These are phyloP conservation scores for Drosophila recens DNA, from an alignment of 2,888 invertebrate species.

Conservation along the genomic window DNA sequence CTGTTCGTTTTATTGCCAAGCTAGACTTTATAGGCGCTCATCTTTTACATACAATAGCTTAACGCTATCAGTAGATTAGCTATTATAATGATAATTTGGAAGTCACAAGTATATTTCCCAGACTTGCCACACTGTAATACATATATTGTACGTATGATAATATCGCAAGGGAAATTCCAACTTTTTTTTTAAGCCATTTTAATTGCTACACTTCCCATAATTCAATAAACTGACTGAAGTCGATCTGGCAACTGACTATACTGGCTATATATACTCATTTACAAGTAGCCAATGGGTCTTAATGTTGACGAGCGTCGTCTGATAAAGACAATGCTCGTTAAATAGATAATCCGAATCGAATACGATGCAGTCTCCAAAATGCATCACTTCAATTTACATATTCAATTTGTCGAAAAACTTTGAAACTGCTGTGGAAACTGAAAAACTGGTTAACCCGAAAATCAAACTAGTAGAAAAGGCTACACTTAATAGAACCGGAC, in stretches of 20 bases:
- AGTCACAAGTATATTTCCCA: slow-evolving; percentile 34
- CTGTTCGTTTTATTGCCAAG: not conserved
- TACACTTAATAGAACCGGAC: not conserved
- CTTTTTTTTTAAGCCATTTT: slow-evolving; percentile 4
- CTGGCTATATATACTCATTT: not conserved
- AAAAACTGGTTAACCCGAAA: slow-evolving; percentile 9
- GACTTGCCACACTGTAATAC: slow-evolving; percentile 2
- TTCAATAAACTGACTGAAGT: not conserved
- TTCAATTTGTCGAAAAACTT: slow-evolving; percentile 8
- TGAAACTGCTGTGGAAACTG: slow-evolving; percentile 6
- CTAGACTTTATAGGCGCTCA: not conserved
- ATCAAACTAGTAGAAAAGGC: not conserved
- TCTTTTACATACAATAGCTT: slow-evolving; percentile 7
- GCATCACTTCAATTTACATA: slow-evolving; percentile 24
- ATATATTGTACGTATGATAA: not conserved
- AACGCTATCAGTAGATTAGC: slow-evolving; percentile 1
- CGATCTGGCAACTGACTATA: not conserved
- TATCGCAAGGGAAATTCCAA: slow-evolving; percentile 9
- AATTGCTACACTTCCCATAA: slow-evolving; percentile 22
- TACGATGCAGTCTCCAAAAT: slow-evolving; percentile 7
- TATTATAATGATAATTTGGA: slow-evolving; percentile 29
- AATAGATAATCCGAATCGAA: slow-evolving; percentile 17
- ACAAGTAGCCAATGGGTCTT: slow-evolving; percentile 30
- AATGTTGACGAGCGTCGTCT: not conserved
- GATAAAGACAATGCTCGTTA: slow-evolving; percentile 18